Percentiles rank a stretch among this genome's conserved stretches.
Conservation (phyloP, 2,113 vertebrate genomes). For the Pomatorhinus ruficollis region DNA sequence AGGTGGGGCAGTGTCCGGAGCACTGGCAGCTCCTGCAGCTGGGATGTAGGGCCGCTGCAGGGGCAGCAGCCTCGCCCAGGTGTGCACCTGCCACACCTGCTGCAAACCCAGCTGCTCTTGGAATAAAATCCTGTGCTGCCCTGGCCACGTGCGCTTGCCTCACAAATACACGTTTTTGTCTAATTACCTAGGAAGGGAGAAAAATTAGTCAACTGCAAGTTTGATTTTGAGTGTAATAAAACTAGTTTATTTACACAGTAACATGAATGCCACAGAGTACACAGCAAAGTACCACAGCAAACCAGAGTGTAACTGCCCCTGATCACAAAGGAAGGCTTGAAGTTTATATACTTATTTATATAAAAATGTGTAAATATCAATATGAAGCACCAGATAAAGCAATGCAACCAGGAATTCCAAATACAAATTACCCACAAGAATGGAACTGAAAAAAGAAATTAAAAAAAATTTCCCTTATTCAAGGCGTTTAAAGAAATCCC, state of each 20-base stretch:
- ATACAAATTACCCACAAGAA: conserved; percentile 40
- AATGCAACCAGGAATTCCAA: conserved; percentile 62
- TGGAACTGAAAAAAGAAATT: not conserved
- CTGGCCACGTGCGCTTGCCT: not conserved
- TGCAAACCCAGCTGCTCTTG: not conserved
- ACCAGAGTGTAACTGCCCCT: conserved; percentile 70
- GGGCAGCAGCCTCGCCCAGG: not conserved
- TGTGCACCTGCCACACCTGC: not conserved
- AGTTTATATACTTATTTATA: conserved; percentile 47
- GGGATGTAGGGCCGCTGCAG: fast-evolving
- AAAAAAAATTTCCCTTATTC: not conserved
- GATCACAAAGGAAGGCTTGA: conserved; percentile 60
- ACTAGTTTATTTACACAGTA: conserved; percentile 82
- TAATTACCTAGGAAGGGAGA: not conserved
- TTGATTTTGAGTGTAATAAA: conserved; percentile 68
- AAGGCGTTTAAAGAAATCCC: conserved; percentile 26
- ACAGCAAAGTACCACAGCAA: conserved; percentile 85
- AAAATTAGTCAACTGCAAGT: not conserved
- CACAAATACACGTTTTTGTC: fast-evolving
- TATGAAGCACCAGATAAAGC: conserved; percentile 66
- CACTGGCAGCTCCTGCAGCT: not conserved
- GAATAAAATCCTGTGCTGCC: not conserved
- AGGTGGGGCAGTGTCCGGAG: not conserved
- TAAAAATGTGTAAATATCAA: conserved; percentile 62
- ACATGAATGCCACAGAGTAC: conserved; percentile 77